These are phyloP conservation scores for Pithys albifrons DNA, from an alignment of 2,113 vertebrate genomes.

Conservation along the genomic window DNA sequence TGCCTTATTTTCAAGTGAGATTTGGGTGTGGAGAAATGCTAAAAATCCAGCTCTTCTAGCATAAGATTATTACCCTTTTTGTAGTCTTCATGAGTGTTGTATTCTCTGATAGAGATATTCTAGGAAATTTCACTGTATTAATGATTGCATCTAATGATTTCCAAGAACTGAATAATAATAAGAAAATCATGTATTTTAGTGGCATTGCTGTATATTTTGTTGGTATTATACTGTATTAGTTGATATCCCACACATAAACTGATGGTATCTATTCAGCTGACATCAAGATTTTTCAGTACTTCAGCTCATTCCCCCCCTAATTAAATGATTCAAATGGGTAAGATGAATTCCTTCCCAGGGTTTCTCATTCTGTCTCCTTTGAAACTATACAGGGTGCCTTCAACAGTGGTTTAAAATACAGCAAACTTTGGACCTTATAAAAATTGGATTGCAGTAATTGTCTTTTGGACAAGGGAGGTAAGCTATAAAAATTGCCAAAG, in stretches of 20 bases:
- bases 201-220: neutral
- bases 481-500: neutral
- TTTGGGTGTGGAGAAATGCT: neutral
- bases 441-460: neutral
- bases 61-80: neutral
- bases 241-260: neutral
- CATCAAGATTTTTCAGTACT: neutral
- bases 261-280: neutral
- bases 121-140: neutral
- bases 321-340: neutral
- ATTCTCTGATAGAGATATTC: neutral
- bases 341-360: neutral
- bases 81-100: neutral
- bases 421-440: neutral
- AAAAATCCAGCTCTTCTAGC: neutral
- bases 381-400: neutral
- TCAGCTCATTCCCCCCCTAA: neutral
- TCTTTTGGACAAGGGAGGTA: neutral
- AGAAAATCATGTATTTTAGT: neutral
- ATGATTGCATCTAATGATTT: neutral
- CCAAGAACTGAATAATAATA: neutral
- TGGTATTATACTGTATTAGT: neutral
- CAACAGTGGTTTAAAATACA: neutral
- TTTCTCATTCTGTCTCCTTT: neutral
- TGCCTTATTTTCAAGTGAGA: neutral